Base-by-base conservation (phyloP, 2,113 vertebrate species). In the Bubo blakistoni region DNA sequence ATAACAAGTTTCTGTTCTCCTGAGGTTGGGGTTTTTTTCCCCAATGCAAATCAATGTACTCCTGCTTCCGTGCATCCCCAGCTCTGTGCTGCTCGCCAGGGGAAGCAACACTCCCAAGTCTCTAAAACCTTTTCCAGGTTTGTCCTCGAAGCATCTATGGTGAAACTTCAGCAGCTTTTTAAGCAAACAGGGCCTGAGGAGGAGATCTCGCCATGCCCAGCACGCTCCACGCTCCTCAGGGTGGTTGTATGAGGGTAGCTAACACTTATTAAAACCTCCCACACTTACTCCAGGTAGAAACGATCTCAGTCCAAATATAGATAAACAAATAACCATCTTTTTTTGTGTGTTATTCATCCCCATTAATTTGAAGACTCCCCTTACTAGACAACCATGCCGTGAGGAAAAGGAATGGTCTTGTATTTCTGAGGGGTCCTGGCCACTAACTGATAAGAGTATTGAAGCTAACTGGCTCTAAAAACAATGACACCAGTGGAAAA, bases 371-470 rank as follows among this genome's bases (percentile, higher is more conserved):
- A 46, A 51, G 46, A 36, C 7, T 72, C 40, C 79, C 62, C 36
- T 49, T 7, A 27, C 11, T 7, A 40, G 36, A 6, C 34, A 59
- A 8, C 40, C 18, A 16, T 2, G 7, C 29, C 5, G 0, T 0
- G 38, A 82, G 11, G 54, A 29, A 61, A 59, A 90, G 24, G 16
- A 44, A 29, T 3, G 7, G 9, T 9, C 26, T 49, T 34, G 8
- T 8, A 2, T 15, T 59, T 47, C 54, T 25, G 49, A 27, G 76
- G 19, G n/a, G 11, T 63, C 25, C 65, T 47, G 44, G 54, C 10
- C 36, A 40, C 34, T 34, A 12, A 46, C 7, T 16, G 63, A 6
- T 18, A 24, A 42, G 57, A 54, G 13, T 11, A 29, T 1, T 40
- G 65, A 66, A 42, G 55, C 20, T 36, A 38, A 65, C 0, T 65